Base-by-base conservation (phyloP, 2,888 invertebrate genomes). In the Fragum whitleyi region DNA sequence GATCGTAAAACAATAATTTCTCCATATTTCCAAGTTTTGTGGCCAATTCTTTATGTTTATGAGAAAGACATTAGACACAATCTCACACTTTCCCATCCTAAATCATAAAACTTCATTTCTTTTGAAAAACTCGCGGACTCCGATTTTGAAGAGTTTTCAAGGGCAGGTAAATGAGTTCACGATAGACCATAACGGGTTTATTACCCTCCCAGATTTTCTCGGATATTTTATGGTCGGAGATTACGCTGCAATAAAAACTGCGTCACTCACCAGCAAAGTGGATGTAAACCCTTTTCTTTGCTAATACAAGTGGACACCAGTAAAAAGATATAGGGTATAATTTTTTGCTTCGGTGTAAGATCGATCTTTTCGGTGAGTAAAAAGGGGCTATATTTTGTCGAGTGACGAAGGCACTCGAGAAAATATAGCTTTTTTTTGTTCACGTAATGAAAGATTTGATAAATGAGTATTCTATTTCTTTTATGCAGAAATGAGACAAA, bases 131-230 rank as follows among this genome's bases (percentile, higher is more conserved):
- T 74, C 71, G 74, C 73, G 71, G 79, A 79, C 85, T 77, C 59
- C 79, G 11, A 29, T 29, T 29, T 65, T 85, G 85, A 79, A 85
- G 85, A 85, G 85, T 59, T 74, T 53, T 81, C 71, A 81, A 85
- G 85, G 68, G 74, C 62, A 67, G 81, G 78, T 85, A 85, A 85
- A 81, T 75, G 77, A 69, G 81, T 81, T 81, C 85, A 77, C 80
- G 75, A 79, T 73, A 76, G 76, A 71, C 83, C 79, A 77, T 79
- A 79, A 79, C 83, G 47, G 67, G 19, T 83, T 83, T 83, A 83
- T 79, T 73, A 68, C 79, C 19, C 36, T 39, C 61, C 29, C 79
- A 67, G 83, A 79, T 83, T 83, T 83, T 71, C 76, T 74, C 77
- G 68, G 76, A 65, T 77, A 70, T 74, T 83, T 83, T 83, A 83